Conservation (phyloP, 2,113 vertebrate species). For the Lepus timidus region DNA sequence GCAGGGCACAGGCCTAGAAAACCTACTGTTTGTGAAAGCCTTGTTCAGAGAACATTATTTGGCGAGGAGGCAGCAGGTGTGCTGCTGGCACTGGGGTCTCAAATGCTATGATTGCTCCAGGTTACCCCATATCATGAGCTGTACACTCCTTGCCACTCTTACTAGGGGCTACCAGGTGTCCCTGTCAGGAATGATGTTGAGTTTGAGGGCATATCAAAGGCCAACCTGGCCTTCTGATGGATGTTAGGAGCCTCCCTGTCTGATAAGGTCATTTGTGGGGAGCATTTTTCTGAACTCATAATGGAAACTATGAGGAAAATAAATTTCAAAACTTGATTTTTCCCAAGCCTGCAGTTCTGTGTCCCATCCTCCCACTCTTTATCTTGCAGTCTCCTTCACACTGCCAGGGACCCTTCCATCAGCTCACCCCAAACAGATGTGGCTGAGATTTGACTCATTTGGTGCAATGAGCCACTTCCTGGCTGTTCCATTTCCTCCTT, state of each 20-base stretch:
- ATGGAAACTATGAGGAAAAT: background rate
- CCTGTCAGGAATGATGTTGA: background rate
- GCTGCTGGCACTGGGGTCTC: background rate
- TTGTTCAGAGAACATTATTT: background rate
- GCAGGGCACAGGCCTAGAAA: background rate
- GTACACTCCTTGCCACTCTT: background rate
- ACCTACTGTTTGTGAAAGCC: background rate
- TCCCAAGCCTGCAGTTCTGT: background rate
- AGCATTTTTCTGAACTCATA: background rate
- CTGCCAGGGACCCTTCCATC: background rate
- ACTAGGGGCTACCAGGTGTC: background rate
- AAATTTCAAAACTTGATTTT: background rate
- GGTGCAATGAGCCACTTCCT: background rate
- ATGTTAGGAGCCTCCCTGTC: background rate
- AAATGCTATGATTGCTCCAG: background rate
- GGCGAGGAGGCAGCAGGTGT: background rate
- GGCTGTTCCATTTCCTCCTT: no score
- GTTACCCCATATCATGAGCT: background rate
- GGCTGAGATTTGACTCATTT: background rate
- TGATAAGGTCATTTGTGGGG: background rate
- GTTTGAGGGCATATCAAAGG: background rate
- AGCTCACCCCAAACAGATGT: background rate
- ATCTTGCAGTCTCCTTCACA: background rate
- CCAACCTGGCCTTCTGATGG: background rate
- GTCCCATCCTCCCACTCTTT: background rate